A percentile compares a stretch with the other conserved stretches of the same genome.
These are phyloP conservation scores for Chelon auratus DNA, from an alignment of 2,797 vertebrate genomes.

Conservation along the genomic window DNA sequence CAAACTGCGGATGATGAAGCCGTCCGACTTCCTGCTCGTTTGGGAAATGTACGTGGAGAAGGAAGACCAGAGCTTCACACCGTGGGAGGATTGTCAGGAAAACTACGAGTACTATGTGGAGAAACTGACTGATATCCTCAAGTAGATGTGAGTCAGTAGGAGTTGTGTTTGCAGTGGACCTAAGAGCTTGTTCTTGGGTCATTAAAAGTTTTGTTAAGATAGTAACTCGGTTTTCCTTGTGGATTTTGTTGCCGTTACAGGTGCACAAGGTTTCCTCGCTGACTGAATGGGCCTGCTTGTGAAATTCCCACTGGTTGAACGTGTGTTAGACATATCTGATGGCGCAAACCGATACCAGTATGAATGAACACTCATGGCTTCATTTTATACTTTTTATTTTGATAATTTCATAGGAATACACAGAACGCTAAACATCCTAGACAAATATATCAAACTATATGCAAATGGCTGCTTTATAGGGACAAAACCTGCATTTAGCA, in stretches of 20 bases:
- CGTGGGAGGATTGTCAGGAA: slow-evolving; percentile 98
- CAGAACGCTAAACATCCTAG: slow-evolving; percentile 26
- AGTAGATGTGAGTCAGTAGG: slow-evolving; percentile 73
- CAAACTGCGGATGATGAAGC: slow-evolving; percentile 96
- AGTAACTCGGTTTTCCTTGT: slow-evolving; percentile 1
- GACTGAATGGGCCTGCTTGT: slow-evolving; percentile 29
- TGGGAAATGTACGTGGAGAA: slow-evolving; percentile 97
- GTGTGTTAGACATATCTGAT: slow-evolving; percentile 23
- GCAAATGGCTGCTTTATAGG: background rate
- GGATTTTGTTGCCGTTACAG: slow-evolving; percentile 50
- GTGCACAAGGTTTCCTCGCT: slow-evolving; percentile 4
- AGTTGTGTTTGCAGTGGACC: background rate
- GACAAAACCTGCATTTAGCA: slow-evolving; percentile 18
- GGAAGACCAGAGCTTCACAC: slow-evolving; percentile 87
- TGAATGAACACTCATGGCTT: slow-evolving; percentile 42
- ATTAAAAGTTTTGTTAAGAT: background rate
- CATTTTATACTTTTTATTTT: slow-evolving; percentile 71
- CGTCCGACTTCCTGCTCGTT: slow-evolving; percentile 91
- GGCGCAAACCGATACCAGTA: slow-evolving; percentile 36
- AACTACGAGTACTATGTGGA: slow-evolving; percentile 93
- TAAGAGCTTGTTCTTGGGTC: background rate
- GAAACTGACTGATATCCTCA: slow-evolving; percentile 91
- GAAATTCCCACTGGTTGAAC: slow-evolving; percentile 19
- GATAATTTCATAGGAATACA: slow-evolving; percentile 34
- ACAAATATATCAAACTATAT: slow-evolving; percentile 46